phyloP scores from a whole-genome alignment of 2,888 invertebrate genomes.

The Aquatica leii region DNA sequence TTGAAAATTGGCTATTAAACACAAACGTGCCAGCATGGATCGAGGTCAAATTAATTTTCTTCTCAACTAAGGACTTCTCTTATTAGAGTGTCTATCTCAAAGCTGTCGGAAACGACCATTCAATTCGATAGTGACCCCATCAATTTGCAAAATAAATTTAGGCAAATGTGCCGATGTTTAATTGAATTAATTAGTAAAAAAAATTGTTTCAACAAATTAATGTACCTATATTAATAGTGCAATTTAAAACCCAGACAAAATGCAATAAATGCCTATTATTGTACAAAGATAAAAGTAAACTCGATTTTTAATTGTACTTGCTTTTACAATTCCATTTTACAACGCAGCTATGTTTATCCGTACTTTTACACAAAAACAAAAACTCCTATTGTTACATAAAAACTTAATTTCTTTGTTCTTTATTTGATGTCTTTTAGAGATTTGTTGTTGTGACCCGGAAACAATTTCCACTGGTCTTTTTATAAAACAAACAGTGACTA shows the following conservation, averaged over 20 bases:
- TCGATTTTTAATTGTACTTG: too few species aligned
- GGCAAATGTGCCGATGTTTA: background rate
- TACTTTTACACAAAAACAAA: background rate
- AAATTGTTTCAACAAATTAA: too few species aligned
- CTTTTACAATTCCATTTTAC: conserved; percentile 1
- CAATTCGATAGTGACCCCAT: conserved; percentile 1
- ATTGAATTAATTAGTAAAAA: conserved; percentile 1
- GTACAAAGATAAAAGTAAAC: too few species aligned
- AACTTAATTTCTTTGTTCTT: conserved; percentile 11
- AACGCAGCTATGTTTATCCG: conserved; percentile 1
- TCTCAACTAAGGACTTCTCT: background rate
- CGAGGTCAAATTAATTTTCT: conserved; percentile 6
- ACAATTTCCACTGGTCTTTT: conserved; percentile 5
- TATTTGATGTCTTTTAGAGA: conserved; percentile 2
- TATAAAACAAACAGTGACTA: background rate
- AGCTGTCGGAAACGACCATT: conserved; percentile 3
- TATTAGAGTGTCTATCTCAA: background rate
- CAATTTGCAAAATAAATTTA: background rate
- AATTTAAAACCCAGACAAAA: too few species aligned
- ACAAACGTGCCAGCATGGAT: conserved; percentile 4
- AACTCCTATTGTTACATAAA: conserved; percentile 11
- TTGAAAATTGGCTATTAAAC: conserved; percentile 1
- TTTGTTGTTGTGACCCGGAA: conserved; percentile 12
- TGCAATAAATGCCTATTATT: too few species aligned
- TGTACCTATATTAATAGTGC: too few species aligned